Evolutionary conservation across 1,140 invertebrate genomes (phyloP).

Genomic region (Fopius arisanus): DNA sequence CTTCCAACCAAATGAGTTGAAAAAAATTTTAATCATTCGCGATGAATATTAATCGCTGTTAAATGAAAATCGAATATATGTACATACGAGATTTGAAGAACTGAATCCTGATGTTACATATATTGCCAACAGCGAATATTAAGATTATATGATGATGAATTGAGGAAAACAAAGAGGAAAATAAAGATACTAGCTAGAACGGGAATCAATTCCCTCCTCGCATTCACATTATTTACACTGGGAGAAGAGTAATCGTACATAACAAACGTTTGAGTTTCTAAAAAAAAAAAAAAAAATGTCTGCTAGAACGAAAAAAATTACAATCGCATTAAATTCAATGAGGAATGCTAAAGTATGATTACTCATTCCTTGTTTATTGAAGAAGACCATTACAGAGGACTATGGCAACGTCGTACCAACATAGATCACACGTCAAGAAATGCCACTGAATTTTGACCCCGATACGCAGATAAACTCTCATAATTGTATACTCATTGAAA

Average conservation of each 20-base stretch:
- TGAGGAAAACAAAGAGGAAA: not conserved
- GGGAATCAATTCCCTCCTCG: not conserved
- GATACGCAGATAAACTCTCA: not conserved
- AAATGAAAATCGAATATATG: not conserved
- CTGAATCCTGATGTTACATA: not conserved
- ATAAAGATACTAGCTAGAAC: not conserved
- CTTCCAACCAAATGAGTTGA: not conserved
- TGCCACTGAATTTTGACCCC: too few relatives aligned
- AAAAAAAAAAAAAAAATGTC: too few relatives aligned
- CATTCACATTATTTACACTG: constrained; percentile 11
- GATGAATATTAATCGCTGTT: not conserved
- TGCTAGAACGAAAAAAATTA: not conserved
- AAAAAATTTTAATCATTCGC: not conserved
- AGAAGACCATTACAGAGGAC: not conserved
- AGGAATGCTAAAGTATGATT: constrained; percentile 4
- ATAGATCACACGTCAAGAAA: not conserved
- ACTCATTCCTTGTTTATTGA: not conserved
- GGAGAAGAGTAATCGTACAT: not conserved
- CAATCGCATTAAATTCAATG: not conserved
- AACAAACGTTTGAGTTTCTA: not conserved
- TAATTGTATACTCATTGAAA: not conserved
- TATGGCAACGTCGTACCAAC: not conserved
- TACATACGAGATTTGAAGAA: not conserved
- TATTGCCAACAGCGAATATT: not conserved
- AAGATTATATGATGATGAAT: not conserved